These are phyloP conservation scores for Bettongia penicillata DNA, from an alignment of 2,113 vertebrate species.

Conservation along the genomic window DNA sequence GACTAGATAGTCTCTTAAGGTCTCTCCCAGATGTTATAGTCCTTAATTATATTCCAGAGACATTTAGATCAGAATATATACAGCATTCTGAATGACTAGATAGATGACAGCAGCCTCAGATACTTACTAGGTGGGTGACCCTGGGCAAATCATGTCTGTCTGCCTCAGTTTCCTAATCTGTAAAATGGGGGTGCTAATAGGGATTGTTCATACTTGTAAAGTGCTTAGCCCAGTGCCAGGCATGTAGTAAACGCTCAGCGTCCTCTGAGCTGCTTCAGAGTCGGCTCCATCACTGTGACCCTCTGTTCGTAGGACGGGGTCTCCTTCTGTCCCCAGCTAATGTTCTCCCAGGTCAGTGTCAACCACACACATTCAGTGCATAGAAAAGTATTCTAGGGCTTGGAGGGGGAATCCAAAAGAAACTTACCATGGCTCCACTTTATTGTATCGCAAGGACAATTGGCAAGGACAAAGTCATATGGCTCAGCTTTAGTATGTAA, in stretches of 20 bases:
- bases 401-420: not conserved
- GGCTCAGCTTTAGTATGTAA: not conserved
- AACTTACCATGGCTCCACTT: not conserved
- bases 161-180: not conserved
- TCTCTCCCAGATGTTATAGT: not conserved
- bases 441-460: not conserved
- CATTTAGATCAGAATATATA: not conserved
- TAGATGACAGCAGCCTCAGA: not conserved
- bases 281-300: no score
- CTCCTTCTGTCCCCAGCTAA: constrained; percentile 29
- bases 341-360: constrained; percentile 7
- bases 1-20: not conserved
- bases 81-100: not conserved
- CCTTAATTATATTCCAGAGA: not conserved
- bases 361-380: no score
- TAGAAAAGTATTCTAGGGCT: not conserved
- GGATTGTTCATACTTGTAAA: not conserved
- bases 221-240: not conserved
- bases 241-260: not conserved
- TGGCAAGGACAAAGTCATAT: not conserved
- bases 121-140: not conserved
- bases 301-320: not conserved
- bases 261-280: not conserved
- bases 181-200: not conserved
- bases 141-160: not conserved